Evolutionary conservation across 1,140 invertebrate genomes (phyloP), one percentile per base, ranked within the genome.

Genomic region (Polypedilum vanderplanki): DNA sequence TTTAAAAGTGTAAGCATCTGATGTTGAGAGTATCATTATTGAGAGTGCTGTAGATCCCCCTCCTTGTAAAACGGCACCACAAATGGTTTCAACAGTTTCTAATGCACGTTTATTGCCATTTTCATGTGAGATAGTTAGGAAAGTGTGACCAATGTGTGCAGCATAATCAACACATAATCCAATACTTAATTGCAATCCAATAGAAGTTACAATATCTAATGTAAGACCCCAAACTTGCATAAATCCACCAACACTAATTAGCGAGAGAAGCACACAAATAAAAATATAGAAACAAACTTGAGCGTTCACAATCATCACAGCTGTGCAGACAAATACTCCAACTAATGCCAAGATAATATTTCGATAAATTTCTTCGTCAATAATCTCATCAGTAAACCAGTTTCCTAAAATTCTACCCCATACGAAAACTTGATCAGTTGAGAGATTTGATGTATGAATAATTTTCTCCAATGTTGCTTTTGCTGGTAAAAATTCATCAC

Each of bases 111-210:
- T 86, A 15, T 85, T 80, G 73, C 88, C 86, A 76, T 86, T 83
- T 20, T 87, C 88, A 74, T 82, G 83, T 67, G 76, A 76, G 73
- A 81, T 82, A 5, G 82, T 86, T 76, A 94, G 85, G 81, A 94
- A 95, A 3, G 90, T 90, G 78, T 94, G 91, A n/a, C 91, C 93
- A 9, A 96, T 90, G 80, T 96, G 93, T 7, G 93, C 92, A 0
- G 93, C 92, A 77, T 95, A 94, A 84, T 96, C 65, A 1, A 96
- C 92, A 79, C 93, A 93, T 41, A 96, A 85, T 41, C 94, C 93
- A 78, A 95, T 91, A n/a, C 90, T 92, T 74, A 96, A 84, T 78
- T 95, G 91, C 9, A 94, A 83, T 76, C 87, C 90, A 76, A 96
- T 93, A 81, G 92, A 94, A 40, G 93, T 92, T 33, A 94, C 91